phyloP scores from a whole-genome alignment of 2,888 invertebrate genomes.

The Eulithis testata region DNA sequence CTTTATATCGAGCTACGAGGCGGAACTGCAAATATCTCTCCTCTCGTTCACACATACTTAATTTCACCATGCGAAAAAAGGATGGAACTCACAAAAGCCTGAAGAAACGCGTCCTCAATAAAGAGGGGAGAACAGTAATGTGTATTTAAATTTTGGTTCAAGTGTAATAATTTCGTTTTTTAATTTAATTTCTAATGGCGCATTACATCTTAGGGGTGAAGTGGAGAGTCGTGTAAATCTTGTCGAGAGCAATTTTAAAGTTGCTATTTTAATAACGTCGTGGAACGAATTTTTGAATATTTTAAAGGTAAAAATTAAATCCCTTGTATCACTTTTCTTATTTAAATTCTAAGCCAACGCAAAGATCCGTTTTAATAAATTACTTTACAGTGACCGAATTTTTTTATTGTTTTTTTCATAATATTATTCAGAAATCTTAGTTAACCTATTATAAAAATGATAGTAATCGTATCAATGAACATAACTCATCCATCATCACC shows the following conservation, averaged over 20 bases:
- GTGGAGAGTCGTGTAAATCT: conserved; percentile 58
- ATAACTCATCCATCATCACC: no score
- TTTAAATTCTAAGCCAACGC: not conserved
- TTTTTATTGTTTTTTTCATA: no score
- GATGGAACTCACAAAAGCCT: conserved; percentile 52
- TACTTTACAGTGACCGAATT: no score
- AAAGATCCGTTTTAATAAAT: no score
- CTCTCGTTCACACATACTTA: conserved; percentile 51
- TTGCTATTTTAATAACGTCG: conserved; percentile 31
- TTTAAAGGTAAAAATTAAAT: conserved; percentile 11
- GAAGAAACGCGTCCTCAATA: conserved; percentile 80
- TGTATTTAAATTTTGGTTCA: conserved; percentile 83
- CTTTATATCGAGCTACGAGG: conserved; percentile 82
- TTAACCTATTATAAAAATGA: no score
- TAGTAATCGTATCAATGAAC: no score
- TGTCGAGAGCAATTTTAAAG: conserved; percentile 55
- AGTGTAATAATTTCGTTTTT: conserved; percentile 83
- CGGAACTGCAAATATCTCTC: conserved; percentile 60
- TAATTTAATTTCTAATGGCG: conserved; percentile 82
- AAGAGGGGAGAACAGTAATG: conserved; percentile 81
- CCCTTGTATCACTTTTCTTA: not conserved
- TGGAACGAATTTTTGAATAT: conserved; percentile 33
- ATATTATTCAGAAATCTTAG: no score
- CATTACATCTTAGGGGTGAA: conserved; percentile 68
- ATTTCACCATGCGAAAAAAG: conserved; percentile 48